Base-by-base conservation (phyloP, 2,888 invertebrate genomes). In the Meteorus colon region DNA sequence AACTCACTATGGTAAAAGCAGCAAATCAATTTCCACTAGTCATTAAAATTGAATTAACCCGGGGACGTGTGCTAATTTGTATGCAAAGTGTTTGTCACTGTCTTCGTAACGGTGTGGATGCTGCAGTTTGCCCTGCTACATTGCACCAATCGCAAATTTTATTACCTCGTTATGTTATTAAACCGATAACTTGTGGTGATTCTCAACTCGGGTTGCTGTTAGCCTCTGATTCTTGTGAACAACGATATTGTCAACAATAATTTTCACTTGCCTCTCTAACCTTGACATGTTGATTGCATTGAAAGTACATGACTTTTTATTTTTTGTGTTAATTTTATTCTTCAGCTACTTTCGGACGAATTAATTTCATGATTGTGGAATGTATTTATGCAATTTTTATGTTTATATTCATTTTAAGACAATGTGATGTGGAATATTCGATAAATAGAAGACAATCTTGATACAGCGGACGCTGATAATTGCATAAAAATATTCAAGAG, bases 151-250 rank as follows among this genome's bases (percentile, higher is more conserved):
- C n/a, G 45, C 14, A 41, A 48, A 67, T 67, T 48, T 67, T 67
- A 67, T 67, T 67, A 67, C 59, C 29, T 55, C 27, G 24, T 69
- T 69, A 69, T 55, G 31, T 24, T 51, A 69, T 69, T 55, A 59
- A 34, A 55, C n/a, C 34, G 24, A 24, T 69, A 69, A 69, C 34
- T 55, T 59, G 34, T 31, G n/a, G 34, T 19, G 31, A 31, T 55
- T 34, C 19, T 34, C 31, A 31, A 34, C 34, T 59, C 10, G 16
- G 55, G 24, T 68, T 14, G 24, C 8, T 37, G 12, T 14, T n/a
- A 24, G 3, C 37, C 37, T 41, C 41, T 12, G 27, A 14, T 41
- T 66, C 41, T 19, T 55, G 8, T 55, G 19, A 19, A 2, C 55
- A 19, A 55, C 55, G 19, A 8, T 16, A 55, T 24, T 55, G 55